These are phyloP conservation scores for Crypturellus undulatus DNA, from an alignment of 2,113 vertebrate species.

Conservation along the genomic window DNA sequence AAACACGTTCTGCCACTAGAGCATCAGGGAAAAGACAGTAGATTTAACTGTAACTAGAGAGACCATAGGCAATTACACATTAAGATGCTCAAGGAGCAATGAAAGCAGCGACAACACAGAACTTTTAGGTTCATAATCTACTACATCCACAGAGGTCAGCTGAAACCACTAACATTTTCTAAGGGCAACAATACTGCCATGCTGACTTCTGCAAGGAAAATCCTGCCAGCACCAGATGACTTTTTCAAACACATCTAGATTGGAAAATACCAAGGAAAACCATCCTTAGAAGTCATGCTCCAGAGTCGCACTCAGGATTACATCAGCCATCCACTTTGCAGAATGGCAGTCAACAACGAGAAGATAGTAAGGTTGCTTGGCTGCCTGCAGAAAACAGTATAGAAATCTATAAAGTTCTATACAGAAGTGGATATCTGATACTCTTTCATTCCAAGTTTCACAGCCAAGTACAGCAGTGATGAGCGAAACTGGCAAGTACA, in stretches of 20 bases:
- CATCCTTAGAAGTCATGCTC: not conserved
- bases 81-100: too few relatives aligned
- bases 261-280: not conserved
- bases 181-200: not conserved
- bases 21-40: not conserved
- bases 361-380: not conserved
- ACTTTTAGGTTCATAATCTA: not conserved
- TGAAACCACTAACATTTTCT: not conserved
- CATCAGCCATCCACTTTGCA: not conserved
- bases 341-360: not conserved
- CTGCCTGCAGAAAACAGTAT: not conserved
- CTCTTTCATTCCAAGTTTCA: not conserved
- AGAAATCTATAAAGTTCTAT: not conserved
- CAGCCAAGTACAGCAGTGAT: not conserved
- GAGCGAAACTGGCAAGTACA: not conserved
- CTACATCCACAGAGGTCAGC: not conserved
- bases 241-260: not conserved
- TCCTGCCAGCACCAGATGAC: not conserved
- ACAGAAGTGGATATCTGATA: not conserved
- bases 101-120: not conserved
- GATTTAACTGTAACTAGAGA: not conserved
- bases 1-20: not conserved
- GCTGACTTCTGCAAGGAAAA: not conserved
- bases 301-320: not conserved
- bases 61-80: not conserved